Base-by-base conservation (phyloP, 2,797 vertebrate genomes). In the Typhlichthys eigenmanni region DNA sequence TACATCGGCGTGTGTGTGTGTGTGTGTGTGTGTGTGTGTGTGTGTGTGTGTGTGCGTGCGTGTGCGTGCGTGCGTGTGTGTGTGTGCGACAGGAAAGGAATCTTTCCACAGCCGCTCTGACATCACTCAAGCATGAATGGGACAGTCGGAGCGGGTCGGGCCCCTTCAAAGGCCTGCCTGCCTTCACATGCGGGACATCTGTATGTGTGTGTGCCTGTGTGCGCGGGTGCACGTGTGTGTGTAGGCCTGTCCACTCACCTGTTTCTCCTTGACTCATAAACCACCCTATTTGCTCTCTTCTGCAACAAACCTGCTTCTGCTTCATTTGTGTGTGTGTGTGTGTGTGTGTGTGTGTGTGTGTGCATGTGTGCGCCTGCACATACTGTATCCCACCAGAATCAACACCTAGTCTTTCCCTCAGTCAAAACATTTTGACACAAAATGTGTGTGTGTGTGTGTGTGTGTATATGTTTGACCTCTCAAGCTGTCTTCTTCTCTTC, bases 61-160 rank as follows among this genome's bases (percentile, higher is more conserved):
- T 52, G 9, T 17, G 38, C 29, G 50, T 62, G 64, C 55, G 34
- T 54, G 47, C 45, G 9, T 17, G 38, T 46, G 50, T 62, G 62
- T 70, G 60, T 68, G 66, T 74, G 55, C 69, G 82, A 82, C 76
- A 86, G 91, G 85, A 89, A 89, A 88, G 79, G 81, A 91, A 87
- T 90, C 90, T 89, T 87, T 91, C 85, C 78, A 79, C 86, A 78
- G 80, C 69, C 72, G 65, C 24, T 71, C 81, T 91, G 86, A 84
- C 70, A 87, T 90, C 66, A 86, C 84, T 88, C 85, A 89, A 84
- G 75, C 81, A 89, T 80, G 78, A 69, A 80, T 60, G 66, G 85
- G 82, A 79, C 81, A 88, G 85, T 89, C 78, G 87, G 80, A 80
- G 85, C 69, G 90, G 84, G 72, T 62, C 47, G 47, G 74, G 74